These are phyloP conservation scores for Tiliqua scincoides DNA, from an alignment of 2,113 vertebrate species.

Conservation along the genomic window DNA sequence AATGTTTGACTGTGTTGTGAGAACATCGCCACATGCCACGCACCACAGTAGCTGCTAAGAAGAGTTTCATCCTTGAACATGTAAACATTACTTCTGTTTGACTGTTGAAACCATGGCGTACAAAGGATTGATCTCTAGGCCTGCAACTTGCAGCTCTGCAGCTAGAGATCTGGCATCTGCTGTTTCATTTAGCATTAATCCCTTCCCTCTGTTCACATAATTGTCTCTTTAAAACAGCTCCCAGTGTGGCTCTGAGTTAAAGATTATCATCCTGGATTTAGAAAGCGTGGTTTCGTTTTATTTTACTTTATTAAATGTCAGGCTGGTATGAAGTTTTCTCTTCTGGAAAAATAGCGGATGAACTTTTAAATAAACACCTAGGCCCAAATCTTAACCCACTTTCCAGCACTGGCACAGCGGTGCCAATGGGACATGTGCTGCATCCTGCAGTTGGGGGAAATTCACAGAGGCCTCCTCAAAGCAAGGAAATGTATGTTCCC, in stretches of 20 bases:
- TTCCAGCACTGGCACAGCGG: too few species aligned
- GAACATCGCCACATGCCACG: background rate
- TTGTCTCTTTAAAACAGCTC: slow-evolving; percentile 23
- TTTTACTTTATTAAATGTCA: background rate
- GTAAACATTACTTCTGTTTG: background rate
- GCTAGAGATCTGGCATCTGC: slow-evolving; percentile 11
- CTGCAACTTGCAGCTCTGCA: background rate
- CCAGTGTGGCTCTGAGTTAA: slow-evolving; percentile 12
- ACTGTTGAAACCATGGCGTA: background rate
- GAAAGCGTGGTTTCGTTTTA: background rate
- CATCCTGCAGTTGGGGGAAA: too few species aligned
- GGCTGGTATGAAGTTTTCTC: too few species aligned
- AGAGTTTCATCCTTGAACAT: background rate
- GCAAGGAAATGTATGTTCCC: too few species aligned
- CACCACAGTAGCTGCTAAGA: background rate
- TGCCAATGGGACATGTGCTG: too few species aligned
- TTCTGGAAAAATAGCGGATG: background rate
- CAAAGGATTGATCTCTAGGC: background rate
- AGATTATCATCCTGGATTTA: slow-evolving; percentile 21
- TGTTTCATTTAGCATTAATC: slow-evolving; percentile 14
- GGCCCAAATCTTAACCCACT: too few species aligned
- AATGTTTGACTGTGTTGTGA: background rate
- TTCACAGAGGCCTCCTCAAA: too few species aligned
- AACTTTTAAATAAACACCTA: too few species aligned
- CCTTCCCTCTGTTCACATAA: slow-evolving; percentile 26